Base-by-base conservation (phyloP, 2,797 vertebrate species). In the Hafferia zeledoni region DNA sequence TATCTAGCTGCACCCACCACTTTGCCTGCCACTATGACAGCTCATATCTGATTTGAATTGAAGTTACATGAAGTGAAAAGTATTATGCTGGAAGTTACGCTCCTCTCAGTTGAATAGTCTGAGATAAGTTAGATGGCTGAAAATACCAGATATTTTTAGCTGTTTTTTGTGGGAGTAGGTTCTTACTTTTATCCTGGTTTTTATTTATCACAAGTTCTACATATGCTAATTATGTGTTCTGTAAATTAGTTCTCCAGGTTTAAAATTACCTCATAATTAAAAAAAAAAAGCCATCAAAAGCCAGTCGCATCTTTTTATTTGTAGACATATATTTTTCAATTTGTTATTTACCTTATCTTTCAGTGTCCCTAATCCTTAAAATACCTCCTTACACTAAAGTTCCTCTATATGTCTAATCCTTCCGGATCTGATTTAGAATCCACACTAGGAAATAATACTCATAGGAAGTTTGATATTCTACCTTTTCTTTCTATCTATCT, bases 171-270 rank as follows among this genome's bases (percentile, higher is more conserved):
- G 14, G 1, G 1, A n/a, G 4, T 9, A 4, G 17, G 16, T 71
- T 65, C 22, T 65, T 59, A 35, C 30, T 65, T 30, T 37, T 65
- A 12, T 33, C 10, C 82, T 63, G 30, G 37, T 67, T 49, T 75
- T 82, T 47, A n/a, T 72, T n/a, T 33, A 64, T 22, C 12, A 17
- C 13, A 61, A 37, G n/a, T 65, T 77, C 43, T 92, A 64, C n/a
- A 22, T 60, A 74, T 74, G 44, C 12, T 87, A 82, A 93, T 89
- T 80, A 74, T 17, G 3, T 67, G 60, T 89, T 89, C 37, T 79
- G 33, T 79, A 87, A 90, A 89, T 93, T 79, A 63, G 23, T 12
- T 80, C 44, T 67, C 27, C 47, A 63, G 31, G 60, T 92, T 85
- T 79, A 82, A 82, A 89, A 67, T 57, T 70, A 5, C 4, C 80